phyloP scores from a whole-genome alignment of 2,888 invertebrate genomes.

The Nomada goodeniana region DNA sequence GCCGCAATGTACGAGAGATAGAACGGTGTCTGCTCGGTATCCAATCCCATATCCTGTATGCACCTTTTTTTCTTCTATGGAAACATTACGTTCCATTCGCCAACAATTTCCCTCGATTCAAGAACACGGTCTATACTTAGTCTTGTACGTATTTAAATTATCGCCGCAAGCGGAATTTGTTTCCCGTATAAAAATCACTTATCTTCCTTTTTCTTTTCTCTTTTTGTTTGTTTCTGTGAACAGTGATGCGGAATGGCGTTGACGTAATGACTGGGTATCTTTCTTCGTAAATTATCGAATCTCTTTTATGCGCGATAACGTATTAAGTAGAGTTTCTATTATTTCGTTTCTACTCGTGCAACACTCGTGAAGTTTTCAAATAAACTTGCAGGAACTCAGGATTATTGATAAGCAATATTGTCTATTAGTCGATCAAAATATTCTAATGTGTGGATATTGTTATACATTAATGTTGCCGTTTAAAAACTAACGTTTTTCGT shows the following conservation, averaged over 20 bases:
- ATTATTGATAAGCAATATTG: too few relatives aligned
- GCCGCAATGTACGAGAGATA: conserved; percentile 8
- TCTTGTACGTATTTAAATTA: neutral
- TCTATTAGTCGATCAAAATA: too few relatives aligned
- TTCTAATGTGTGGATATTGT: too few relatives aligned
- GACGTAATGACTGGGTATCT: neutral
- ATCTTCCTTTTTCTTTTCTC: neutral
- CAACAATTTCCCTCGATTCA: neutral
- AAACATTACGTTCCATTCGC: neutral
- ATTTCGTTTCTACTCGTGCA: too few relatives aligned
- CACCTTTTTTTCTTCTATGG: conserved; percentile 7
- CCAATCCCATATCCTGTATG: conserved; percentile 8
- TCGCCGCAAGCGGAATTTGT: neutral
- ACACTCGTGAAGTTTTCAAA: too few relatives aligned
- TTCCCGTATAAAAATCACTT: neutral
- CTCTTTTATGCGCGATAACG: too few relatives aligned
- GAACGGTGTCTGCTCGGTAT: conserved; percentile 14
- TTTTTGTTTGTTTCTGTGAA: conserved; percentile 11
- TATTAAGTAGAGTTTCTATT: too few relatives aligned
- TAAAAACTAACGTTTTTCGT: neutral
- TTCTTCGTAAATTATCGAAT: neutral
- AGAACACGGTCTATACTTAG: neutral
- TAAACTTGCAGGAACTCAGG: too few relatives aligned
- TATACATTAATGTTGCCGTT: too few relatives aligned
- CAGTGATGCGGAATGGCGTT: conserved; percentile 26